A percentile compares a stretch with the other conserved stretches of the same genome.
Conservation (phyloP, 2,888 invertebrate genomes). For the Cephus spinipes region DNA sequence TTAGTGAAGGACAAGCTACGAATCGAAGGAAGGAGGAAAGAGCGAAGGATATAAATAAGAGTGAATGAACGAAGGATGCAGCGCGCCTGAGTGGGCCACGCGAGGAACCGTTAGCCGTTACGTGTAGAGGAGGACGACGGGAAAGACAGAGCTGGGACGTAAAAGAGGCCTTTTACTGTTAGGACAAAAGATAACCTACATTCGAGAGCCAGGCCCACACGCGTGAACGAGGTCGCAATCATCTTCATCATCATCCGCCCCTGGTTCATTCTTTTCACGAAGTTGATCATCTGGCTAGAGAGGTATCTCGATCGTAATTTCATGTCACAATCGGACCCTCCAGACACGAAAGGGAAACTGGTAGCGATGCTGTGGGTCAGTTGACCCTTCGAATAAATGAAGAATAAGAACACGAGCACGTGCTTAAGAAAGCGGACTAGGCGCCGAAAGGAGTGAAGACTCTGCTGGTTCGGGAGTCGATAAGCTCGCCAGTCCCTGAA, state of each 20-base stretch:
- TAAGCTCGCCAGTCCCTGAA: not conserved
- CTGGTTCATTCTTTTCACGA: not conserved
- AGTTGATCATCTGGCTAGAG: not conserved
- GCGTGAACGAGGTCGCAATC: slow-evolving; percentile 18
- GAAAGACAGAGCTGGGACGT: slow-evolving; percentile 24
- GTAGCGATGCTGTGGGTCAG: not conserved
- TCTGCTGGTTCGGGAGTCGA: not conserved
- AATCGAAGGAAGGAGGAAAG: slow-evolving; percentile 5
- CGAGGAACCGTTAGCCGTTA: slow-evolving; percentile 20
- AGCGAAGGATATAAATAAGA: not conserved
- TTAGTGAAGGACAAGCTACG: slow-evolving; percentile 25
- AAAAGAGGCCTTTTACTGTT: slow-evolving; percentile 23
- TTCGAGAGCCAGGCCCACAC: slow-evolving; percentile 19
- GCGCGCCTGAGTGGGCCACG: slow-evolving; percentile 21
- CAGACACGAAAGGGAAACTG: not conserved
- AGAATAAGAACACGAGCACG: slow-evolving; percentile 40
- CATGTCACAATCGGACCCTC: not conserved
- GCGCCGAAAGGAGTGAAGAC: slow-evolving; percentile 20
- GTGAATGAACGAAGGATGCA: slow-evolving; percentile 12
- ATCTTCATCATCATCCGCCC: not conserved
- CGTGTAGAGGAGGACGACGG: slow-evolving; percentile 1
- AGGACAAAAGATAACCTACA: slow-evolving; percentile 43
- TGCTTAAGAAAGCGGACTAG: slow-evolving; percentile 45
- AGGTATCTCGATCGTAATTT: not conserved
- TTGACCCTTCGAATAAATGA: slow-evolving; percentile 33